A percentile compares a stretch with the other conserved stretches of the same genome.
These are phyloP conservation scores for Montipora efflorescens DNA, from an alignment of 64 coral and sea anemone genomes.

Conservation along the genomic window DNA sequence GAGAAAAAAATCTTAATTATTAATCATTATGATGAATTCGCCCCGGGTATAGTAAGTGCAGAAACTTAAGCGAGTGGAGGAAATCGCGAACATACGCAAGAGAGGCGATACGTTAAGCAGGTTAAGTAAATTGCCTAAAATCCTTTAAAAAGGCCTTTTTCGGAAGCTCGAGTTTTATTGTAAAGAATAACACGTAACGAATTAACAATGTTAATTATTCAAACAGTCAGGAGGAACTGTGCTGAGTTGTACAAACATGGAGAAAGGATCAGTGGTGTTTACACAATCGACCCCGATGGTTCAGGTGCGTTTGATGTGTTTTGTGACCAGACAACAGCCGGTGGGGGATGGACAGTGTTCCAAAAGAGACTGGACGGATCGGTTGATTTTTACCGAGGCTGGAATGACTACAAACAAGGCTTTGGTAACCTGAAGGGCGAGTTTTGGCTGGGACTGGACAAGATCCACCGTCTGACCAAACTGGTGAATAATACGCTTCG, in stretches of 20 bases:
- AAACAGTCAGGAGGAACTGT: constrained; percentile 4
- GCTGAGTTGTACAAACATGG: constrained; percentile 47
- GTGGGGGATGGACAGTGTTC: constrained; percentile 78
- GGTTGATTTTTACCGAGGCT: constrained; percentile 60
- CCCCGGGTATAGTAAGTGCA: too few species aligned
- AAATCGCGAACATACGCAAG: too few species aligned
- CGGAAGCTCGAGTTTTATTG: too few species aligned
- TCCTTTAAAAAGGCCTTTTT: too few species aligned
- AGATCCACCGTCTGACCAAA: constrained; percentile 56
- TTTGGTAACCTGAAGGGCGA: constrained; percentile 63
- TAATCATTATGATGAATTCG: too few species aligned
- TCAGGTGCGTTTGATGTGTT: constrained; percentile 52
- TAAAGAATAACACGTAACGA: too few species aligned
- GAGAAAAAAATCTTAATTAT: too few species aligned
- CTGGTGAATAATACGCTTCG: background rate
- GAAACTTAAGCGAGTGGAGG: too few species aligned
- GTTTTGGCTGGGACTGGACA: constrained; percentile 72
- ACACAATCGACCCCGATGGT: constrained; percentile 55
- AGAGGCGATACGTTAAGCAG: too few species aligned
- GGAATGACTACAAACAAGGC: constrained; percentile 56
- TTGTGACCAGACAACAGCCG: constrained; percentile 64
- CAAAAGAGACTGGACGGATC: constrained; percentile 67
- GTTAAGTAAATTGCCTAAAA: too few species aligned
- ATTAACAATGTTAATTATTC: too few species aligned
- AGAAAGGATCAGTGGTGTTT: constrained; percentile 19